These are phyloP conservation scores for Drosophila seguyi DNA, from an alignment of 1,140 invertebrate species.

Conservation along the genomic window DNA sequence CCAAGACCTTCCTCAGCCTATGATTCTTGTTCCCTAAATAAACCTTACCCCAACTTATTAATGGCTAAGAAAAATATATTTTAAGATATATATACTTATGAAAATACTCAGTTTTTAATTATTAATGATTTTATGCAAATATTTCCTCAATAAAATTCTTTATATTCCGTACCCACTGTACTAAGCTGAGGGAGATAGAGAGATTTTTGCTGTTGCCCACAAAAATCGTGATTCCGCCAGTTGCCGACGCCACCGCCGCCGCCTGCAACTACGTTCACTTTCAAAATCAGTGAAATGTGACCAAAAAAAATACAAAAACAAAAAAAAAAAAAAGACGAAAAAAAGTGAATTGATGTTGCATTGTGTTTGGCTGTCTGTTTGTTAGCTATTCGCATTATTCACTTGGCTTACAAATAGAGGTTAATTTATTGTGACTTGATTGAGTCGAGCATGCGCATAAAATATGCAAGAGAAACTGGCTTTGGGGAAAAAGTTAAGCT, in stretches of 20 bases:
- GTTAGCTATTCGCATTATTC: constrained; percentile 79
- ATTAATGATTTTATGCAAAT: background rate
- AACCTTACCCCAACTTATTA: accelerated
- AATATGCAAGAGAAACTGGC: constrained; percentile 64
- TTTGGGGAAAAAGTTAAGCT: constrained; percentile 28
- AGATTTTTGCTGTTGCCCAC: constrained; percentile 37
- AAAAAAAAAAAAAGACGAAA: background rate
- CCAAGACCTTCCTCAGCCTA: too few species aligned
- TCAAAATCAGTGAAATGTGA: constrained; percentile 84
- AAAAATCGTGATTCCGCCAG: constrained; percentile 75
- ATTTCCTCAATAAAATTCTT: background rate
- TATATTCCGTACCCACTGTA: constrained; percentile 49
- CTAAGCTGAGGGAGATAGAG: constrained; percentile 23
- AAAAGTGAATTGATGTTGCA: constrained; percentile 67
- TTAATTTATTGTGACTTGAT: constrained; percentile 79
- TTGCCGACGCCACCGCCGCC: constrained; percentile 39
- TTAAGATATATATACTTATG: background rate
- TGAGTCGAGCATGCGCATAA: constrained; percentile 63
- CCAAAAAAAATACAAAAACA: constrained; percentile 43
- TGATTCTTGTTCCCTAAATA: background rate
- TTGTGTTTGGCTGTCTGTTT: constrained; percentile 67
- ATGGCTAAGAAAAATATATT: too few species aligned
- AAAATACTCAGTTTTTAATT: background rate
- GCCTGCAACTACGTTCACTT: constrained; percentile 71
- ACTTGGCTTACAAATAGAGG: constrained; percentile 81